phyloP scores from a whole-genome alignment of 2,888 invertebrate species.

The Ichneumoninae sp. region DNA sequence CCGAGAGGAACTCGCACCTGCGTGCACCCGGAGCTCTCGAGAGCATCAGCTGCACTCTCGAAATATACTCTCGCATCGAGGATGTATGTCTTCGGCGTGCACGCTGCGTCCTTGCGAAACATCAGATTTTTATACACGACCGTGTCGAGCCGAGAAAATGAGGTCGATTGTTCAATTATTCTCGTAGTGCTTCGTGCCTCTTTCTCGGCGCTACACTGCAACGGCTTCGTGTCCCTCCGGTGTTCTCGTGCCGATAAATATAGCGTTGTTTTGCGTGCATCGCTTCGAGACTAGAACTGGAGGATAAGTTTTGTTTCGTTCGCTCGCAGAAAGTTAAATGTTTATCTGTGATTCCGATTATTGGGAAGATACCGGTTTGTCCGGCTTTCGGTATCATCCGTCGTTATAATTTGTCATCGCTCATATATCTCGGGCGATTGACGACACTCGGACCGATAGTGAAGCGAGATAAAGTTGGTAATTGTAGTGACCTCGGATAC shows the following conservation, averaged over 20 bases:
- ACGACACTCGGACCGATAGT: slow-evolving; percentile 50
- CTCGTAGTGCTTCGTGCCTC: slow-evolving; percentile 55
- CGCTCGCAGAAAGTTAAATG: not conserved
- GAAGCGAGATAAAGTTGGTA: not conserved
- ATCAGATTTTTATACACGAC: slow-evolving; percentile 26
- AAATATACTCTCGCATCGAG: slow-evolving; percentile 23
- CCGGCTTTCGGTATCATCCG: not conserved
- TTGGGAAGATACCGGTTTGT: not conserved
- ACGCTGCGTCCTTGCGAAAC: not conserved
- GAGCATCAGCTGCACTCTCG: slow-evolving; percentile 49
- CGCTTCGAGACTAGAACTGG: no score
- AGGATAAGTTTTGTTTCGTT: no score
- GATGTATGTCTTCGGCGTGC: not conserved
- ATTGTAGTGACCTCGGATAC: not conserved
- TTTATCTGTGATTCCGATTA: not conserved
- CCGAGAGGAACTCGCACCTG: slow-evolving; percentile 47
- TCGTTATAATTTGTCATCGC: slow-evolving; percentile 4
- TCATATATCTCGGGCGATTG: slow-evolving; percentile 15
- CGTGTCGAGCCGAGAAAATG: slow-evolving; percentile 28
- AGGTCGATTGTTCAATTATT: slow-evolving; percentile 61
- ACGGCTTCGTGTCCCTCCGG: slow-evolving; percentile 49
- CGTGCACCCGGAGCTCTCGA: slow-evolving; percentile 36
- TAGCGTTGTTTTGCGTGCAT: not conserved
- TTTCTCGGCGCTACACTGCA: slow-evolving; percentile 14
- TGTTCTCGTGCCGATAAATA: slow-evolving; percentile 24